phyloP scores from a whole-genome alignment of 2,113 vertebrate species.

The Hippocampus guttulatus region DNA sequence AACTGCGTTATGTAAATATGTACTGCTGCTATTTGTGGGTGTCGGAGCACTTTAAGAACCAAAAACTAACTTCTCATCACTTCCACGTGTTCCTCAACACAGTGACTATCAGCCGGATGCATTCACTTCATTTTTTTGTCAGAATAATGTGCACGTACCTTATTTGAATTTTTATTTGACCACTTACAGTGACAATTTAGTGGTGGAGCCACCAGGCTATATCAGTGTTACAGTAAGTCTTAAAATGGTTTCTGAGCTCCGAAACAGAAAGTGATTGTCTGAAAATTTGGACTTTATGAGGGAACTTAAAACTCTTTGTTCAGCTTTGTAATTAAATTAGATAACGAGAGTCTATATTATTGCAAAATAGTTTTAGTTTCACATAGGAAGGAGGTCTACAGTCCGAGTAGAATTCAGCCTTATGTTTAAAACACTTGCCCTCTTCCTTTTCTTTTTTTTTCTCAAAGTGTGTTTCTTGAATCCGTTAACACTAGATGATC shows the following conservation, averaged over 20 bases:
- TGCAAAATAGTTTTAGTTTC: not conserved
- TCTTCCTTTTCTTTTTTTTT: not conserved
- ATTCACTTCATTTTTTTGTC: not conserved
- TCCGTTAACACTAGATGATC: constrained; percentile 36
- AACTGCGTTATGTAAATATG: constrained; percentile 59
- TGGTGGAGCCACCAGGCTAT: not conserved
- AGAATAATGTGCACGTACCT: not conserved
- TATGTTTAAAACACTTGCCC: constrained; percentile 31
- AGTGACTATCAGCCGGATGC: constrained; percentile 7
- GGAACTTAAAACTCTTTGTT: not conserved
- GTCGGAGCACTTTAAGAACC: constrained; percentile 67
- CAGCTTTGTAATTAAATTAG: not conserved
- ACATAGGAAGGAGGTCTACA: constrained; percentile 24
- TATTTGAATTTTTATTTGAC: constrained; percentile 2
- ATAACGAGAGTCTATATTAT: not conserved
- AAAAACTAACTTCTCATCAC: constrained; percentile 46
- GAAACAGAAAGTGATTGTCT: not conserved
- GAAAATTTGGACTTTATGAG: not conserved
- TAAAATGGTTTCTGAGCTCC: not conserved
- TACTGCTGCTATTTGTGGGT: constrained; percentile 65
- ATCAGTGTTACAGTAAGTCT: not conserved
- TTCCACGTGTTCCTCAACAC: constrained; percentile 23
- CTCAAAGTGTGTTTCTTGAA: constrained; percentile 24
- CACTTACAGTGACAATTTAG: constrained; percentile 2
- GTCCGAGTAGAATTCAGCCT: constrained; percentile 43